Conservation (phyloP, 2,797 vertebrate species). For the Spinus olivaceus region DNA sequence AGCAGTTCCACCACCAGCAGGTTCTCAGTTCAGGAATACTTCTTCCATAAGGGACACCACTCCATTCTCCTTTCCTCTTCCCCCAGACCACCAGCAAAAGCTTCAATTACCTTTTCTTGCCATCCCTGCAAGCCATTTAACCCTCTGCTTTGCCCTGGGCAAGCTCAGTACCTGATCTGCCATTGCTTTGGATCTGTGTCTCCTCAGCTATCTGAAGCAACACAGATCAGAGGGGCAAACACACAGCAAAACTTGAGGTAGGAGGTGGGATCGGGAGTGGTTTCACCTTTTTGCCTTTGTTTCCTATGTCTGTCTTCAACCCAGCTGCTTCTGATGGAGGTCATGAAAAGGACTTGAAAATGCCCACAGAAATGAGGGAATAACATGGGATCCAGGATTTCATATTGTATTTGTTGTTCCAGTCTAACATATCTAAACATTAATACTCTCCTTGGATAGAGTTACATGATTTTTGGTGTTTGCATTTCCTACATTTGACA, state of each 20-base stretch:
- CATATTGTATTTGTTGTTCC: not conserved
- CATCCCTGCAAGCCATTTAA: not conserved
- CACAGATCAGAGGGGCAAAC: not conserved
- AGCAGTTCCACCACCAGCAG: not conserved
- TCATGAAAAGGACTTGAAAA: not conserved
- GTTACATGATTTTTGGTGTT: not conserved
- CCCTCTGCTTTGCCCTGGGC: not conserved
- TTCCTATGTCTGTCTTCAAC: rapidly evolving
- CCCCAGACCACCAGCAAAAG: not conserved
- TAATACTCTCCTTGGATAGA: not conserved
- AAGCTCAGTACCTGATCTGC: not conserved
- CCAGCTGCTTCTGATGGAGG: not conserved
- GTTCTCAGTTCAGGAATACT: slow-evolving; percentile 5
- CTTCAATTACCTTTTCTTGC: not conserved
- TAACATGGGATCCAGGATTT: not conserved
- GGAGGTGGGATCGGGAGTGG: not conserved
- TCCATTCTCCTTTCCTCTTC: not conserved
- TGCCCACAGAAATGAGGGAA: not conserved
- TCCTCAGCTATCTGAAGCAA: not conserved
- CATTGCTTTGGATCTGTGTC: not conserved
- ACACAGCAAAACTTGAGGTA: not conserved
- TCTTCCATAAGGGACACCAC: not conserved
- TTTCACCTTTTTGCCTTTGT: not conserved
- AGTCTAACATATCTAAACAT: not conserved
- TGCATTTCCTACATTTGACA: not conserved